These are phyloP conservation scores for Merluccius polli DNA, from an alignment of 2,797 vertebrate genomes.

Conservation along the genomic window DNA sequence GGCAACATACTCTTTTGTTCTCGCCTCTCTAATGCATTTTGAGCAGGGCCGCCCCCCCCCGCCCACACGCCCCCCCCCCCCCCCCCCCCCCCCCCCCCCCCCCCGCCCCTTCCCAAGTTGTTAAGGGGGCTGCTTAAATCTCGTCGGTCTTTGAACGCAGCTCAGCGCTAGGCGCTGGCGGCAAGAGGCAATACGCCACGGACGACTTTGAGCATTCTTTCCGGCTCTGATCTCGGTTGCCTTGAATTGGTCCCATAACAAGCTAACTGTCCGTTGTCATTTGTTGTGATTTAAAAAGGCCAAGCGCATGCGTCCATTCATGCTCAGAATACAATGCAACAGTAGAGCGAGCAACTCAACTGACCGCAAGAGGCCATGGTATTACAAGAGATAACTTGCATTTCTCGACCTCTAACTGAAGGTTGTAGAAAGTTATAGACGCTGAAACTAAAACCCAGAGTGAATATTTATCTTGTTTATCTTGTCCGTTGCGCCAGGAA, in stretches of 20 bases:
- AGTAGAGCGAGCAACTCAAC: neutral
- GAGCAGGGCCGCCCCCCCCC: too few relatives aligned
- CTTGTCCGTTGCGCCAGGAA: neutral
- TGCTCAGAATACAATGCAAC: neutral
- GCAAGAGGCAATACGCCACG: neutral
- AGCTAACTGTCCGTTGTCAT: too few relatives aligned
- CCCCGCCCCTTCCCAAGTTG: constrained; percentile 39
- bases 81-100: constrained; percentile 23
- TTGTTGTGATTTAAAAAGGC: too few relatives aligned
- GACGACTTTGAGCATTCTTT: neutral
- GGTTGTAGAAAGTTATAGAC: neutral
- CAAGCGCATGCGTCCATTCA: neutral
- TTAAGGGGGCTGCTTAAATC: constrained; percentile 52
- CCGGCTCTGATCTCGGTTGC: neutral
- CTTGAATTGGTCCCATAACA: too few relatives aligned
- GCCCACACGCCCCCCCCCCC: neutral
- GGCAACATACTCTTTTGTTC: constrained; percentile 45
- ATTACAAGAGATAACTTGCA: neutral
- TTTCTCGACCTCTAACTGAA: neutral
- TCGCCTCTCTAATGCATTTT: constrained; percentile 47
- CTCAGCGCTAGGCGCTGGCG: constrained; percentile 23
- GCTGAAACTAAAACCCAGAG: too few relatives aligned
- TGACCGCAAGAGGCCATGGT: neutral
- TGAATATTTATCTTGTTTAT: neutral
- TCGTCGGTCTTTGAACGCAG: constrained; percentile 47